Evolutionary conservation across 2,113 vertebrate species (phyloP).

Genomic region (Tenebrosternarchus preto): DNA sequence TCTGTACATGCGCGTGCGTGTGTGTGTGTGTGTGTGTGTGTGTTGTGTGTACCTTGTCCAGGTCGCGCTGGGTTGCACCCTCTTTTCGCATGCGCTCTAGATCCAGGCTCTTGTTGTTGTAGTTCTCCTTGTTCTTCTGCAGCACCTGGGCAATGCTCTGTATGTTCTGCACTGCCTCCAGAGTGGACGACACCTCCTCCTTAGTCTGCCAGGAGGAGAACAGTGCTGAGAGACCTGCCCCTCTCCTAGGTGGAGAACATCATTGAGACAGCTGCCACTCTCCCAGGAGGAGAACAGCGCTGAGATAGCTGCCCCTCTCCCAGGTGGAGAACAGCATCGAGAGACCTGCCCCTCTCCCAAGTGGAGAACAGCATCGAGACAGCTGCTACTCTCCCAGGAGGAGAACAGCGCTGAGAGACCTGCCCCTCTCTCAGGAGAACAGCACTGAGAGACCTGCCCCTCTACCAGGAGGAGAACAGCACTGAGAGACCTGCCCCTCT

Average conservation of each 20-base stretch:
- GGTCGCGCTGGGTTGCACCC: conserved; percentile 91
- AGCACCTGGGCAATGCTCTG: conserved; percentile 90
- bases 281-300: background rate
- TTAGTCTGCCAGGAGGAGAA: conserved; percentile 79
- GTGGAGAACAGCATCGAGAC: background rate
- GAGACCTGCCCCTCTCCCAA: background rate
- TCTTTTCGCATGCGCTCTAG: conserved; percentile 95
- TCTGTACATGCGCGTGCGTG: background rate
- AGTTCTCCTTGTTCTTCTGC: conserved; percentile 96
- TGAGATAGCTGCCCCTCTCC: background rate
- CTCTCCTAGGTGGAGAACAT: background rate
- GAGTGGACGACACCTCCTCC: conserved; percentile 93
- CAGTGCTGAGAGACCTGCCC: background rate
- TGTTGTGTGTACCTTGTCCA: conserved; percentile 84
- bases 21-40: conserved; percentile 18
- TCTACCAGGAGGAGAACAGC: no score
- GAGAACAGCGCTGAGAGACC: background rate
- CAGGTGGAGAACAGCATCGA: background rate
- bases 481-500: background rate
- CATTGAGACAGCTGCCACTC: background rate
- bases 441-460: background rate
- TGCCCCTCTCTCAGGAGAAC: no score
- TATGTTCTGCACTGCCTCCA: conserved; percentile 95
- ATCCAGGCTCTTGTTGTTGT: conserved; percentile 89
- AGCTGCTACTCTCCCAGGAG: background rate